Percentiles rank a stretch among this genome's conserved stretches.
phyloP scores from a whole-genome alignment of 37 sponge, comb jelly and placozoan genomes.

The Beroe ovata region DNA sequence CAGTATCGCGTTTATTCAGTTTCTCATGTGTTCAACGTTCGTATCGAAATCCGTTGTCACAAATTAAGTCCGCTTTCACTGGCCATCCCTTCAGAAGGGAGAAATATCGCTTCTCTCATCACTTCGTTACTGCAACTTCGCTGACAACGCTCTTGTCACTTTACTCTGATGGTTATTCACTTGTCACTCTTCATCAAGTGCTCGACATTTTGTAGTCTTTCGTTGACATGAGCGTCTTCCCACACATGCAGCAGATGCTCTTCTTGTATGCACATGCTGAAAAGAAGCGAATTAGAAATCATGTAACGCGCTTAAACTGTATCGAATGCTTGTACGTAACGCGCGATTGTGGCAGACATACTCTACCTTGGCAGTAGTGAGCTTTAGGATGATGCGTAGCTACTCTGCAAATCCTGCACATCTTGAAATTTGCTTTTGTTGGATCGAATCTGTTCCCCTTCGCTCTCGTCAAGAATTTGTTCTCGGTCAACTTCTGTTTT shows the following conservation, averaged over 20 bases:
- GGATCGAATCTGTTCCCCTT: slow-evolving; percentile 68
- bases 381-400: slow-evolving; percentile 62
- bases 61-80: too few species aligned
- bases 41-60: too few species aligned
- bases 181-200: too few species aligned
- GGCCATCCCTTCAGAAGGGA: too few species aligned
- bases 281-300: neutral
- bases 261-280: slow-evolving; percentile 68
- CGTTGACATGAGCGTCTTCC: slow-evolving; percentile 42
- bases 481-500: slow-evolving; percentile 61
- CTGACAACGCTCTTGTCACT: too few species aligned
- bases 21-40: too few species aligned
- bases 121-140: too few species aligned
- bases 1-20: too few species aligned
- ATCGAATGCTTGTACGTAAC: too few species aligned
- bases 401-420: slow-evolving; percentile 49
- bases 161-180: too few species aligned
- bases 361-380: slow-evolving; percentile 48
- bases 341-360: neutral
- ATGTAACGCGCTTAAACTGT: too few species aligned
- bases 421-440: slow-evolving; percentile 30
- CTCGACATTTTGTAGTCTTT: slow-evolving; percentile 63
- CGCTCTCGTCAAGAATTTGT: slow-evolving; percentile 46
- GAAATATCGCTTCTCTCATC: too few species aligned
- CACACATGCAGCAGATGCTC: slow-evolving; percentile 63